Evolutionary conservation across 2,113 vertebrate genomes (phyloP), one percentile per base, ranked within the genome.

Genomic region (Pseudolaguvia tuberculata): DNA sequence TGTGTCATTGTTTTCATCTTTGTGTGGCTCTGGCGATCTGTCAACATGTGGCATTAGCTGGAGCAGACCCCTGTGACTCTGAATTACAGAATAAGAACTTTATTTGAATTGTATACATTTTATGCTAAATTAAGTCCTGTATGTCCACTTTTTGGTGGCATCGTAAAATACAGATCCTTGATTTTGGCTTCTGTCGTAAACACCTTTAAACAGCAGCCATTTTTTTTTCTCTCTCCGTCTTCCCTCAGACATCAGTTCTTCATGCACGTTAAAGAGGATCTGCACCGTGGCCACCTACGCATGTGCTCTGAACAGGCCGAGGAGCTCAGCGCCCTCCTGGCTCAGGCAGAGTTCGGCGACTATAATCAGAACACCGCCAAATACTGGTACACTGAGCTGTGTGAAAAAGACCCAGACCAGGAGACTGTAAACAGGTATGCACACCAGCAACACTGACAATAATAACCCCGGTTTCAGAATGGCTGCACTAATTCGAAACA

Each of bases 301-400:
- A 97, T 96, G 85, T 91, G 91, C 73, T 90, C 92, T 0, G 95
- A 97, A 72, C 93, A 95, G 79, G 95, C 95, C 0, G 88, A 95
- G 84, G 94, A 94, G 83, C 93, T 99, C 72, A 95, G 95, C 3
- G 93, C 95, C 0, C 88, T 98, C 31, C 81, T 98, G 88, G 96
- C 96, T 6, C 96, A 98, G 85, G 93, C 93, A 3, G 95, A 97
- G 82, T 98, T 95, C 23, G 96, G 96, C 2, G 95, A 99, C 87
- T 98, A 98, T 85, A 97, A 97, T 83, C 96, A 97, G 88, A 99
- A 98, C 88, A 99, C 96, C 0, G 96, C 96, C 77, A 94, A 93
- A 86, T 98, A 99, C 85, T 95, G 79, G 87, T 97, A 95, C 17
- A 92, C 94, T 0, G 93, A 96, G 39, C 79, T 98, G 65, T 97